Percentiles rank a stretch among this genome's conserved stretches.
These are phyloP conservation scores for Mastigias papua DNA, from an alignment of 30 jellyfish, hydroid and myxozoan species.

Conservation along the genomic window DNA sequence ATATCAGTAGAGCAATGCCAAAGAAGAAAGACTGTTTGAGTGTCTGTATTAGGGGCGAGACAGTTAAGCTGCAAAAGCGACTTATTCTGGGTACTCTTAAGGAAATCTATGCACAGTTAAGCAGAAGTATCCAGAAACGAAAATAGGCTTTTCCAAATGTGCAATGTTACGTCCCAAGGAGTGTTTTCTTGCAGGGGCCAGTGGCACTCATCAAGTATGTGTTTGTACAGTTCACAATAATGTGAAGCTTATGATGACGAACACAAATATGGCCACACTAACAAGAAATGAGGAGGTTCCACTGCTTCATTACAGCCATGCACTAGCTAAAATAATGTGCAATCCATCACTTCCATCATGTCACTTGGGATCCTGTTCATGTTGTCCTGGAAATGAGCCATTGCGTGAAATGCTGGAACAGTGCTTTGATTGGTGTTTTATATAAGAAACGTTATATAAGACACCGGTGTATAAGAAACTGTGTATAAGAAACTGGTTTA, in stretches of 20 bases:
- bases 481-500: no score
- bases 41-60: constrained; percentile 12
- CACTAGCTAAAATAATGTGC: constrained; percentile 45
- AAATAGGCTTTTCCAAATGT: constrained; percentile 49
- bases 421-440: no score
- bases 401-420: constrained; percentile 35
- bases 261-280: constrained; percentile 13
- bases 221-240: constrained; percentile 70
- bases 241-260: constrained; percentile 62
- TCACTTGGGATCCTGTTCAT: no score
- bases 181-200: constrained; percentile 57
- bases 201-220: constrained; percentile 72
- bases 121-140: neutral
- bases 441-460: no score
- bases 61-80: constrained; percentile 14
- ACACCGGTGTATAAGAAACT: no score
- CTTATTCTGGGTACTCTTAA: constrained; percentile 40
- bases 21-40: constrained; percentile 46
- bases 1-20: constrained; percentile 60
- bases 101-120: constrained; percentile 34
- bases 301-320: constrained; percentile 32
- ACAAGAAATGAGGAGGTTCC: constrained; percentile 42
- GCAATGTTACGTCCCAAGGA: constrained; percentile 68
- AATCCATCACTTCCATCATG: constrained; percentile 47
- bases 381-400: constrained; percentile 48